phyloP scores from a whole-genome alignment of 2,797 vertebrate genomes.

The Oreochromis grahami region DNA sequence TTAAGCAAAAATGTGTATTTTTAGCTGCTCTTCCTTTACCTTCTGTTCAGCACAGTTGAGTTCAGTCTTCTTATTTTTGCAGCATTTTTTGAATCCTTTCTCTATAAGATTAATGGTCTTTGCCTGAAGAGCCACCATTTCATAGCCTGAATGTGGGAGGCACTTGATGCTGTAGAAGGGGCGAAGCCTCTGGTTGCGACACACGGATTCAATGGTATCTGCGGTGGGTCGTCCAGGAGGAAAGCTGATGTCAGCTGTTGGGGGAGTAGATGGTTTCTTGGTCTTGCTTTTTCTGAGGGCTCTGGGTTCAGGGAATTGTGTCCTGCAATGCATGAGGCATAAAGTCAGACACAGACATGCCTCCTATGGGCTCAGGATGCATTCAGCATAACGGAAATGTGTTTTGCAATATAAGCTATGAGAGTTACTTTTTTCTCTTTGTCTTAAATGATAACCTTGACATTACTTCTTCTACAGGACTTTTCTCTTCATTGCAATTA shows the following conservation, averaged over 20 bases:
- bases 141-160: conserved; percentile 33
- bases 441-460: not conserved
- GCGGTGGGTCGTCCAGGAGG: conserved; percentile 69
- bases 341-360: not conserved
- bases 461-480: not conserved
- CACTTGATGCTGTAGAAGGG: conserved; percentile 56
- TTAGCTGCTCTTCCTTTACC: conserved; percentile 39
- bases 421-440: not conserved
- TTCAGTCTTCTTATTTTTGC: conserved; percentile 44
- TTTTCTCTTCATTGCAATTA: not conserved
- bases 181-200: conserved; percentile 47
- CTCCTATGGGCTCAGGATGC: not conserved
- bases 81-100: conserved; percentile 68
- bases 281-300: not conserved
- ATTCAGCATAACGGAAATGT: not conserved
- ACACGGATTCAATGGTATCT: conserved; percentile 52
- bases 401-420: not conserved
- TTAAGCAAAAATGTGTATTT: not conserved
- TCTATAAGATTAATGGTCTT: conserved; percentile 70
- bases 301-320: not conserved
- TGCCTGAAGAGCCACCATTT: conserved; percentile 52
- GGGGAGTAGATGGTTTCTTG: not conserved
- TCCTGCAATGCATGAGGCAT: conserved; percentile 37
- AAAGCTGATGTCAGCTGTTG: conserved; percentile 52
- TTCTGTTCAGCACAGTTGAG: conserved; percentile 60